Conservation (phyloP, 2,113 vertebrate genomes). For the Stegostoma tigrinum region DNA sequence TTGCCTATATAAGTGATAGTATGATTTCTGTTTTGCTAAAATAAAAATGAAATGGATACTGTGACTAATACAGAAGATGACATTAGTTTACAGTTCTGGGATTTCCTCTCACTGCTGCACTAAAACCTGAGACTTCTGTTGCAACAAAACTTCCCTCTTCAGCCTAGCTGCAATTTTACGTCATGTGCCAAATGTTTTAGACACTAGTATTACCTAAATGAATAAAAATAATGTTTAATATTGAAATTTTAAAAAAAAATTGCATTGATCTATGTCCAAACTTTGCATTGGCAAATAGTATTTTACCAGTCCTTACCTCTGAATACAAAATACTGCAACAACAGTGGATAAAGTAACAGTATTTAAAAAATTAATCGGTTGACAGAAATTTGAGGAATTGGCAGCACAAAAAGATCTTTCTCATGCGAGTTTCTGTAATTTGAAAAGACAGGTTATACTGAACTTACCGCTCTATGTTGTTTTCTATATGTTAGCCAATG, state of each 20-base stretch:
- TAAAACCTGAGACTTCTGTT: too few relatives aligned
- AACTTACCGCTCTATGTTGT: neutral
- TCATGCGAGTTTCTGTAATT: neutral
- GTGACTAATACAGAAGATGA: neutral
- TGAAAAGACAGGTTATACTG: neutral
- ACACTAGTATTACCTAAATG: neutral
- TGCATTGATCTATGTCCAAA: neutral
- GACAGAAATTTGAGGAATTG: neutral
- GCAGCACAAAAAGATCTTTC: neutral
- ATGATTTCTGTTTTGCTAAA: neutral
- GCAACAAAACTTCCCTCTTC: neutral
- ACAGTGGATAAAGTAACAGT: too few relatives aligned
- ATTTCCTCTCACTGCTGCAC: neutral
- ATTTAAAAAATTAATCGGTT: neutral
- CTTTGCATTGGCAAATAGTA: neutral
- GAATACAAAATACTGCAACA: neutral
- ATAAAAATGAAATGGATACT: constrained; percentile 24
- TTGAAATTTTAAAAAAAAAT: neutral
- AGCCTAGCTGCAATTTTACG: neutral
- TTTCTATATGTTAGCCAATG: too few relatives aligned
- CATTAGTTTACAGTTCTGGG: neutral
- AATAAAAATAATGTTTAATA: neutral
- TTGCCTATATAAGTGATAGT: neutral
- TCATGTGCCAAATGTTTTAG: neutral
- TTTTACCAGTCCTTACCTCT: neutral